phyloP scores from a whole-genome alignment of 2,888 invertebrate genomes.

The Ormyrus nitidulus region DNA sequence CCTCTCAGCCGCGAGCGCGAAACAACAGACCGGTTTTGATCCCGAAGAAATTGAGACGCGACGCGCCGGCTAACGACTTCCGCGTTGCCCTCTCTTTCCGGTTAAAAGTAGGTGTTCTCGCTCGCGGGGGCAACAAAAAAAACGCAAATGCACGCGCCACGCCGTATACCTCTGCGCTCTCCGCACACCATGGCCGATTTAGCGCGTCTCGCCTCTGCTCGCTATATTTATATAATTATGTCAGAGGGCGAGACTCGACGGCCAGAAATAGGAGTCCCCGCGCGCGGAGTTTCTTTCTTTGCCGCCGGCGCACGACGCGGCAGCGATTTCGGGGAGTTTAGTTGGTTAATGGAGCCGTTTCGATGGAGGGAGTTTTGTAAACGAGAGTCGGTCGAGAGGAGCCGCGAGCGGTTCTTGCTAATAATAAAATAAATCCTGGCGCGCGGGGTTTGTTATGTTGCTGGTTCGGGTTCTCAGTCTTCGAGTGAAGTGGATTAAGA shows the following conservation, averaged over 20 bases:
- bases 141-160: constrained; percentile 22
- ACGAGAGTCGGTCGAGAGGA: too few relatives aligned
- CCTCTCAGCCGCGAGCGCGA: not conserved
- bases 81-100: constrained; percentile 49
- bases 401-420: too few relatives aligned
- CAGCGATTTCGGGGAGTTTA: too few relatives aligned
- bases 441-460: too few relatives aligned
- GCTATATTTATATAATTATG: constrained; percentile 69
- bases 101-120: constrained; percentile 32
- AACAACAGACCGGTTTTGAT: constrained; percentile 57
- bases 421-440: too few relatives aligned
- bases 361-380: too few relatives aligned
- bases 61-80: constrained; percentile 50
- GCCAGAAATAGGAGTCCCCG: constrained; percentile 57
- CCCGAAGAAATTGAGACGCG: constrained; percentile 41
- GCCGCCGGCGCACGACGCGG: not conserved
- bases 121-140: constrained; percentile 19
- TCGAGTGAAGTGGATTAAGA: too few relatives aligned
- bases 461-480: too few relatives aligned
- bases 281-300: constrained; percentile 28
- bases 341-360: too few relatives aligned
- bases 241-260: constrained; percentile 65
- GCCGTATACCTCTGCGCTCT: too few relatives aligned
- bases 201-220: constrained; percentile 62
- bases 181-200: constrained; percentile 63